Base-by-base conservation (phyloP, 2,113 vertebrate genomes). In the Brienomyrus longianalis region DNA sequence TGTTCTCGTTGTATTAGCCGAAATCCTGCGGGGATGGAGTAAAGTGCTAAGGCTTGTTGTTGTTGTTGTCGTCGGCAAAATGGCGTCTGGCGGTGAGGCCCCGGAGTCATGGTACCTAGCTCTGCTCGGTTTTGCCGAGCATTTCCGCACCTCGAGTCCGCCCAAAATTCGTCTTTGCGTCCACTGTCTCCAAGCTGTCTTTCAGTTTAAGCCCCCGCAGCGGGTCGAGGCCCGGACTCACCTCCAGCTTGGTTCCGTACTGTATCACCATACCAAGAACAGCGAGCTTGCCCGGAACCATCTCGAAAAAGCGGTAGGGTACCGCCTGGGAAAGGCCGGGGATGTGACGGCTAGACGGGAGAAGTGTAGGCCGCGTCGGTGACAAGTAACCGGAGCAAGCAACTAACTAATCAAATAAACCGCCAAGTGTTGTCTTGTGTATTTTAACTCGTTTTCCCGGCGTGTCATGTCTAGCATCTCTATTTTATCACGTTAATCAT, bases 251-350 rank as follows among this genome's bases (percentile, higher is more conserved):
- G 98, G 98, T 94, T 99, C 98, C 13, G 98, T 99, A 90, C 97
- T 99, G 89, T 99, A 99, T 92, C 98, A 99, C 93, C 98, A 99
- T 95, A 99, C 98, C 92, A 98, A 99, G 96, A 99, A 99, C 96
- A 98, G 97, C 92, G 98, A 99, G 91, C 97, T 98, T 94, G 98
- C 98, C 95, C 97, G 97, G 56, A 97, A 95, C 93, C 98, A 99
- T 93, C 94, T 99, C 91, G 98, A 99, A 96, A 97, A 99, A 94
- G 98, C 98, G 97, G 98, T 99, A 95, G 97, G 97, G 86, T 52
- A 59, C 52, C 52, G 3, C 74, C 23, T 83, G 91, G 94, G 95
- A 94, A 92, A 95, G 91, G 89, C 91, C 92, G 93, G 90, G 94
- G 94, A 94, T 94, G 91, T 11, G 86, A 51, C 3, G 74, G 90